phyloP scores from a whole-genome alignment of 2,888 invertebrate species.

The Acanthosepion esculentum region DNA sequence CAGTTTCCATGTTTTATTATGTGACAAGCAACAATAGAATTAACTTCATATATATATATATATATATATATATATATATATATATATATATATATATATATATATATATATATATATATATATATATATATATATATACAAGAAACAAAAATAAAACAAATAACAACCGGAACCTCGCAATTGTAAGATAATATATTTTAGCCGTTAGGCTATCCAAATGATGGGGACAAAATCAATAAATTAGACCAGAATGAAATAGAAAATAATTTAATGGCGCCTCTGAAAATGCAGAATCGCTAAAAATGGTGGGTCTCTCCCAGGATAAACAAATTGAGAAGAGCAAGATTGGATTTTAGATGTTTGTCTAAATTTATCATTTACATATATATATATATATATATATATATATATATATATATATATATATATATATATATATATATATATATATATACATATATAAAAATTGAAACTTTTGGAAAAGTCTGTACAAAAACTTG shows the following conservation, averaged over 20 bases:
- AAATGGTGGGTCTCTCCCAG: neutral
- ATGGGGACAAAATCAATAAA: neutral
- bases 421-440: too few species aligned
- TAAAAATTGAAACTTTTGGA: too few species aligned
- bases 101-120: too few species aligned
- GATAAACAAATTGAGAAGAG: neutral
- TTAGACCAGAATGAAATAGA: neutral
- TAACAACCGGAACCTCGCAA: neutral
- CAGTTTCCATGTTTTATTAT: neutral
- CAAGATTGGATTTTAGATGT: neutral
- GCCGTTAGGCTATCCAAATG: neutral
- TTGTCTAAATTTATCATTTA: neutral
- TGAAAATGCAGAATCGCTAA: neutral
- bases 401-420: too few species aligned
- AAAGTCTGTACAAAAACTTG: too few species aligned
- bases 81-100: too few species aligned
- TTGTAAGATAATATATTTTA: neutral
- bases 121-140: too few species aligned
- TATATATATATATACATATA: too few species aligned
- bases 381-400: too few species aligned
- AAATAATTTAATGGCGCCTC: neutral
- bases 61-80: too few species aligned
- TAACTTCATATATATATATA: neutral
- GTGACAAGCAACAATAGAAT: neutral
- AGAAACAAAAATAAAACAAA: too few species aligned